A percentile compares a stretch with the other conserved stretches of the same genome.
phyloP scores from a whole-genome alignment of 1,140 invertebrate genomes.

The Drosophila murphyi region DNA sequence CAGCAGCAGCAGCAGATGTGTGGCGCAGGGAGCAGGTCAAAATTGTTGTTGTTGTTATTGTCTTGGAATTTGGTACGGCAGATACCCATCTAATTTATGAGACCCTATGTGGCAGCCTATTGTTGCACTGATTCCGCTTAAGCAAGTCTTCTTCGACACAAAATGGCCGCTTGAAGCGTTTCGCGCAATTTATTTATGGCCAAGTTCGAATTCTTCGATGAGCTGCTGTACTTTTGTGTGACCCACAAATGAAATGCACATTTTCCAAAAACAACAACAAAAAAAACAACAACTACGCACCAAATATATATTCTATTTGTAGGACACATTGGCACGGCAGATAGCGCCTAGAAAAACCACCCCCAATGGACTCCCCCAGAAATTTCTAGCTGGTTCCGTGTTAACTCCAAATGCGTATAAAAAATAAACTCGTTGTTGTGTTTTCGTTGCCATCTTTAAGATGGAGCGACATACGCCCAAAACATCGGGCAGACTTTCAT shows the following conservation, averaged over 20 bases:
- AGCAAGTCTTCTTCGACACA: conserved; percentile 8
- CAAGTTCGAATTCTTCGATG: neutral
- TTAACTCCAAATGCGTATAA: conserved; percentile 9
- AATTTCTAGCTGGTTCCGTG: conserved; percentile 43
- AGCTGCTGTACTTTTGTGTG: conserved; percentile 35
- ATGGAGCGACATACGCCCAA: conserved; percentile 56
- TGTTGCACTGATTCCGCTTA: conserved; percentile 16
- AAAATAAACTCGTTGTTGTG: conserved; percentile 58
- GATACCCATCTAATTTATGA: conserved; percentile 29
- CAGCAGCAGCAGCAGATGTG: conserved; percentile 52
- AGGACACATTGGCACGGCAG: conserved; percentile 17
- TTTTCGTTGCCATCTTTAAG: conserved; percentile 70
- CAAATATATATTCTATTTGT: conserved; percentile 31
- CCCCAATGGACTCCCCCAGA: conserved; percentile 27
- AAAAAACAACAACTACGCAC: conserved; percentile 32
- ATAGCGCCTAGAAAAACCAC: conserved; percentile 38
- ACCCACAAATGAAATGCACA: conserved; percentile 39
- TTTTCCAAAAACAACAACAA: conserved; percentile 7
- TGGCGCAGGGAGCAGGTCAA: conserved; percentile 68
- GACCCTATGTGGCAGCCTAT: neutral
- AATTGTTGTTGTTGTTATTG: conserved; percentile 14
- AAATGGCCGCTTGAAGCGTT: conserved; percentile 14
- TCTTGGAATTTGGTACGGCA: conserved; percentile 44
- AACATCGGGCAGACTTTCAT: conserved; percentile 64
- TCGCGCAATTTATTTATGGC: no score